A percentile compares a stretch with the other conserved stretches of the same genome.
Evolutionary conservation across 2,888 invertebrate species (phyloP).

Genomic region (Pogonocherus hispidulus): DNA sequence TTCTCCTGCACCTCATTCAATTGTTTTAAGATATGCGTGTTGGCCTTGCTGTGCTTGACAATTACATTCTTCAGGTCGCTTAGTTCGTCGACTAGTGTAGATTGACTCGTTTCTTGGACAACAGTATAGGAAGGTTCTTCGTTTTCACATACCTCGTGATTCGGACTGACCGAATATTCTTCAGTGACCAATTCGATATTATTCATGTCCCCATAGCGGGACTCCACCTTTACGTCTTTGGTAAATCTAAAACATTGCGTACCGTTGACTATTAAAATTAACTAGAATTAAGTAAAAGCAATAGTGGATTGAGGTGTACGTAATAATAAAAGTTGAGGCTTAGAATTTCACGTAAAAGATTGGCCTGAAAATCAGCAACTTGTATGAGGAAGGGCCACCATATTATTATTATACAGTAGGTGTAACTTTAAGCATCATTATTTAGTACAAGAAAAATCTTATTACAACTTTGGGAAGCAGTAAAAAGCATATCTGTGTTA

Average conservation of each 20-base stretch:
- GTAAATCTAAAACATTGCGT: conserved; percentile 17
- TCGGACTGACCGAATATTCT: conserved; percentile 7
- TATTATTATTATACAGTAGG: too few relatives aligned
- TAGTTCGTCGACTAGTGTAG: conserved; percentile 37
- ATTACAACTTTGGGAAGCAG: too few relatives aligned
- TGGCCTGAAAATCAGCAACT: too few relatives aligned
- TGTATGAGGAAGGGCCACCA: too few relatives aligned
- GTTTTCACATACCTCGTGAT: conserved; percentile 20
- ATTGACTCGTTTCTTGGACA: conserved; percentile 34
- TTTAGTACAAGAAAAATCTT: too few relatives aligned
- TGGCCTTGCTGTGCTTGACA: conserved; percentile 32
- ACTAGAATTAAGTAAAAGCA: too few relatives aligned
- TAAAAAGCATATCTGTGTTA: too few relatives aligned
- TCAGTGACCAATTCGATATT: conserved; percentile 26
- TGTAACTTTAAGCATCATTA: too few relatives aligned
- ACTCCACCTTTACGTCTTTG: neutral
- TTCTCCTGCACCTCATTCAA: conserved; percentile 37
- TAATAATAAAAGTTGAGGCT: too few relatives aligned
- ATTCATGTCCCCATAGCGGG: conserved; percentile 18
- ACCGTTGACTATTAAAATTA: too few relatives aligned
- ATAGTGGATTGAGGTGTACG: too few relatives aligned
- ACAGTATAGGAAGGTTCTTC: conserved; percentile 24
- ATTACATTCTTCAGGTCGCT: conserved; percentile 35
- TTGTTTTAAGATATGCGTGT: conserved; percentile 35
- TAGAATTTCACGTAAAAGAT: too few relatives aligned